These are phyloP conservation scores for Eustalomyia histrio DNA, from an alignment of 2,888 invertebrate genomes.

Conservation along the genomic window DNA sequence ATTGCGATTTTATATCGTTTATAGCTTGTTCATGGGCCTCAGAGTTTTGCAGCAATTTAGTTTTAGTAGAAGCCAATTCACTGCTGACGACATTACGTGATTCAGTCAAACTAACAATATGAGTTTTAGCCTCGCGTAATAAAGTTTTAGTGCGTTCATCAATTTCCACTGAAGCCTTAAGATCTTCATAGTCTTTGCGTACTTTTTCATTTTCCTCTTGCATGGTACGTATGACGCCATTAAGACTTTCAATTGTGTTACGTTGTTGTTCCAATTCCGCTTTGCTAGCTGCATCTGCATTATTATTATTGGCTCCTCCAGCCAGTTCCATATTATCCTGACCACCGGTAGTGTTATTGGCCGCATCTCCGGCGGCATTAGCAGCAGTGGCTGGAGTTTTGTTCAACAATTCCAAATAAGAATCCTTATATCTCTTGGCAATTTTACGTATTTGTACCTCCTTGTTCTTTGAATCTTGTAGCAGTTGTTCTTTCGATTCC, in stretches of 20 bases:
- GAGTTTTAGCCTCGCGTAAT: constrained; percentile 87
- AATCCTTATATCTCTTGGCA: constrained; percentile 94
- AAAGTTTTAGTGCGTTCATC: constrained; percentile 85
- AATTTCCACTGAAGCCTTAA: constrained; percentile 85
- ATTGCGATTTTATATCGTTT: constrained; percentile 84
- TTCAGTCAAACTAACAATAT: constrained; percentile 87
- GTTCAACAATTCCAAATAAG: constrained; percentile 88
- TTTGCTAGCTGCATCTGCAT: constrained; percentile 72
- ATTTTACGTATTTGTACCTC: constrained; percentile 90
- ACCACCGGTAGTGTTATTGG: constrained; percentile 70
- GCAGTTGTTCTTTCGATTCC: constrained; percentile 83
- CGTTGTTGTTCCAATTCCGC: constrained; percentile 80
- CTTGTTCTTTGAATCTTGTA: constrained; percentile 85
- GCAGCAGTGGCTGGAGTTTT: constrained; percentile 83
- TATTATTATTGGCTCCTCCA: constrained; percentile 72
- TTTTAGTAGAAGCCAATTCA: constrained; percentile 82
- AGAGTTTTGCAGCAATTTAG: constrained; percentile 81
- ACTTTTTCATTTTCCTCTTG: constrained; percentile 82
- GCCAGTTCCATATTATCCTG: constrained; percentile 79
- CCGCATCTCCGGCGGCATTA: constrained; percentile 81
- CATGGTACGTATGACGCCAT: constrained; percentile 77
- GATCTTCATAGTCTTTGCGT: constrained; percentile 83
- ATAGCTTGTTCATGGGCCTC: constrained; percentile 82
- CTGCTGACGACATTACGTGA: constrained; percentile 83
- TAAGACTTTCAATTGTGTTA: constrained; percentile 78